These are phyloP conservation scores for Parambassis ranga DNA, from an alignment of 2,797 vertebrate genomes.

Conservation along the genomic window DNA sequence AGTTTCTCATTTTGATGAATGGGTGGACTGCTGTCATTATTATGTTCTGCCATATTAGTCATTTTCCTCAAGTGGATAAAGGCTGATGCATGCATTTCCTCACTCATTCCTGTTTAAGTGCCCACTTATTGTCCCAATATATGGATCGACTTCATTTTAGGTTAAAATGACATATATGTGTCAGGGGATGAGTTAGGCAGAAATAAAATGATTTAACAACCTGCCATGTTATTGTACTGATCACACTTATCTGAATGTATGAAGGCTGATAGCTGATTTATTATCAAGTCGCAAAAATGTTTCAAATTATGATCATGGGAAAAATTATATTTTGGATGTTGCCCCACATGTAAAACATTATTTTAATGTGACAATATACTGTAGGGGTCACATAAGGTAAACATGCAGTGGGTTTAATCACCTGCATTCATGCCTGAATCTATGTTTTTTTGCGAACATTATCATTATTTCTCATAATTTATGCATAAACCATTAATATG, in stretches of 20 bases:
- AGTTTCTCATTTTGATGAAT: constrained; percentile 57
- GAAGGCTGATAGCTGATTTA: neutral
- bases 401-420: neutral
- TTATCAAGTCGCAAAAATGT: neutral
- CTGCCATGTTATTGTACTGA: neutral
- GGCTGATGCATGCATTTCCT: constrained; percentile 42
- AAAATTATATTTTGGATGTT: neutral
- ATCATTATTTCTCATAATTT: neutral
- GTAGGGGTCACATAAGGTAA: no score
- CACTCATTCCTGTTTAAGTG: constrained; percentile 13
- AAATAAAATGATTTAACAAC: constrained; percentile 2
- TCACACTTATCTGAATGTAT: neutral
- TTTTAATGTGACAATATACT: no score
- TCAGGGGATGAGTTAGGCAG: neutral
- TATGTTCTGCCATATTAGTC: constrained; percentile 49
- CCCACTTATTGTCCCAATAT: constrained; percentile 9
- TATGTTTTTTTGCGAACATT: neutral
- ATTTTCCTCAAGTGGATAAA: constrained; percentile 48
- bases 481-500: neutral
- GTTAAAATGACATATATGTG: neutral
- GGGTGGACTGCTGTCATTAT: constrained; percentile 49
- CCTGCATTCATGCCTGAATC: neutral
- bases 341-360: neutral
- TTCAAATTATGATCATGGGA: neutral
- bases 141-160: neutral